phyloP scores from a whole-genome alignment of 2,113 vertebrate species.

The Theristicus caerulescens region DNA sequence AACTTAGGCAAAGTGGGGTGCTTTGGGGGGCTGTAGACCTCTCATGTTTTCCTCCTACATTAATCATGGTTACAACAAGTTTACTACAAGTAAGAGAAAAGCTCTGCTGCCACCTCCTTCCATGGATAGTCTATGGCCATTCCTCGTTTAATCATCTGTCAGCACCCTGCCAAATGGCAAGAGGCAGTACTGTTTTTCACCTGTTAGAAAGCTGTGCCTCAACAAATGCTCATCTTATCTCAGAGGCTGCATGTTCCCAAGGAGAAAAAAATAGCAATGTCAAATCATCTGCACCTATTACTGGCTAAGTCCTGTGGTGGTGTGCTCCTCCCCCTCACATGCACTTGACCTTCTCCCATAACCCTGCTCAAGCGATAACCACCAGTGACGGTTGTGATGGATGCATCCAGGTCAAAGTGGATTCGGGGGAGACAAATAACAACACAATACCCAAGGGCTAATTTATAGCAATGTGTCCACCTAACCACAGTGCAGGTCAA shows the following conservation, averaged over 20 bases:
- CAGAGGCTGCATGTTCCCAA: background rate
- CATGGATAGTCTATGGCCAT: background rate
- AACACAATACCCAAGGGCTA: too few species aligned
- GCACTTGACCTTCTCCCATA: too few species aligned
- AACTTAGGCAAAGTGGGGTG: background rate
- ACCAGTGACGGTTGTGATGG: too few species aligned
- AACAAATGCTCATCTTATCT: background rate
- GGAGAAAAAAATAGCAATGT: background rate
- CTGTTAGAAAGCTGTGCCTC: background rate
- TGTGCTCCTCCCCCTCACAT: too few species aligned
- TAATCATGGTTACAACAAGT: background rate
- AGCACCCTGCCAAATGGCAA: background rate
- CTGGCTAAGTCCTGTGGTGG: background rate
- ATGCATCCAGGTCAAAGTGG: too few species aligned
- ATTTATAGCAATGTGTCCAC: too few species aligned
- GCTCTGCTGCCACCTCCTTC: background rate
- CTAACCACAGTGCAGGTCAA: too few species aligned
- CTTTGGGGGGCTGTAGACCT: background rate
- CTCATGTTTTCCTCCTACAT: background rate
- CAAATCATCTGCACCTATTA: background rate
- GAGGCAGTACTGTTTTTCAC: background rate
- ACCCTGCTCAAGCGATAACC: too few species aligned
- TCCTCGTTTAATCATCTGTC: background rate
- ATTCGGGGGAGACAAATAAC: too few species aligned
- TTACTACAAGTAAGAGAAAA: background rate